Conservation (phyloP, 1,140 invertebrate species). For the Papilio aristodemus region DNA sequence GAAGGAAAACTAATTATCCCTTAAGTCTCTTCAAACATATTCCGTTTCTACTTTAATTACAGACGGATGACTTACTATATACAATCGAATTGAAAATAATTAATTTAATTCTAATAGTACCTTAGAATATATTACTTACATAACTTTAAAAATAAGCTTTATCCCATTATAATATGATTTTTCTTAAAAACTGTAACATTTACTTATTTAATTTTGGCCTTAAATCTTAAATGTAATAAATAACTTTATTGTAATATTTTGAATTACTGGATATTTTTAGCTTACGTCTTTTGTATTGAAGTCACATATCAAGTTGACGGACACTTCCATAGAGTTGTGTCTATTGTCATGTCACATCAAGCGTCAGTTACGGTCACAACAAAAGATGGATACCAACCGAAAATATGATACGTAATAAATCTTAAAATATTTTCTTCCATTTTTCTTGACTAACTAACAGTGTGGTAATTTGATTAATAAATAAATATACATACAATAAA, state of each 20-base stretch:
- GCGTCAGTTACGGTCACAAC: not conserved
- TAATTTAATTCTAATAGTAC: too few species aligned
- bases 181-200: too few species aligned
- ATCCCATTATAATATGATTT: too few species aligned
- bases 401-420: not conserved
- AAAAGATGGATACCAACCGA: not conserved
- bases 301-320: not conserved
- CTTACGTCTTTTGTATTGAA: not conserved
- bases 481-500: too few species aligned
- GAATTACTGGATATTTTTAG: not conserved
- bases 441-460: not conserved
- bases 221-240: too few species aligned
- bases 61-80: too few species aligned
- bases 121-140: too few species aligned
- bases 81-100: too few species aligned
- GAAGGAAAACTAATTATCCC: conserved; percentile 3
- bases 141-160: too few species aligned
- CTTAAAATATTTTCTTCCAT: too few species aligned
- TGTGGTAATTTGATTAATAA: too few species aligned
- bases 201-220: too few species aligned
- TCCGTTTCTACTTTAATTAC: not conserved
- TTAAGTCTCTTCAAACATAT: not conserved
- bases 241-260: not conserved
- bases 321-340: not conserved
- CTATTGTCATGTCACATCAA: not conserved